Percentiles rank a stretch among this genome's conserved stretches.
These are phyloP conservation scores for Brachyrhaphis roseni DNA, from an alignment of 2,797 vertebrate genomes.

Conservation along the genomic window DNA sequence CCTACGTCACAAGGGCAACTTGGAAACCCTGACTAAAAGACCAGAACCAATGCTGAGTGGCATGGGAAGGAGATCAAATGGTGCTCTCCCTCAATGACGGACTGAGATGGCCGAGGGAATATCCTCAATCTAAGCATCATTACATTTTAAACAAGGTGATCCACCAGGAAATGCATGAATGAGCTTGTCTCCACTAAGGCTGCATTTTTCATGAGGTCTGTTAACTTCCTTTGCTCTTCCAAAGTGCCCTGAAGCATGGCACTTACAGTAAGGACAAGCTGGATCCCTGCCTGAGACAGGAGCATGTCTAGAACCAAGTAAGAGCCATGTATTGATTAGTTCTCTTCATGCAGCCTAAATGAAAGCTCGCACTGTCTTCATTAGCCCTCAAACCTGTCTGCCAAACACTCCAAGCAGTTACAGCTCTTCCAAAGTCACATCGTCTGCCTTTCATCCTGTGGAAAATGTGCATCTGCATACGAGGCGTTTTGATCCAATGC, in stretches of 20 bases:
- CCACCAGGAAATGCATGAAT: constrained; percentile 13
- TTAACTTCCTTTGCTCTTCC: constrained; percentile 6
- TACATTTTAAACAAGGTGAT: background rate
- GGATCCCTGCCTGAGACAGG: constrained; percentile 2
- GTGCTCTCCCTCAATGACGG: background rate
- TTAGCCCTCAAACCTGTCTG: constrained; percentile 22
- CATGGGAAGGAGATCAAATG: background rate
- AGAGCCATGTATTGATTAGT: constrained; percentile 9
- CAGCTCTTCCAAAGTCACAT: background rate
- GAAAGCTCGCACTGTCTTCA: constrained; percentile 14
- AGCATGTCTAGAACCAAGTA: constrained; percentile 8
- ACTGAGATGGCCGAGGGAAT: background rate
- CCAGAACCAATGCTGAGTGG: background rate
- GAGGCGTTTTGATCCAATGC: constrained; percentile 29
- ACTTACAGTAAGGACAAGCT: constrained; percentile 25
- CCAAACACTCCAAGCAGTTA: constrained; percentile 15
- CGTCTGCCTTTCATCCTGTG: constrained; percentile 16
- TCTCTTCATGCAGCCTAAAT: constrained; percentile 17
- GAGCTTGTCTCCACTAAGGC: background rate
- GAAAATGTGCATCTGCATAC: constrained; percentile 27
- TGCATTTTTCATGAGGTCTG: constrained; percentile 20
- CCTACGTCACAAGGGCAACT: background rate
- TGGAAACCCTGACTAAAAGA: background rate
- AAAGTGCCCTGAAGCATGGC: constrained; percentile 9
- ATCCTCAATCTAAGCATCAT: constrained; percentile 1